phyloP scores from a whole-genome alignment of 1,140 invertebrate genomes.

The Macrobrachium rosenbergii region DNA sequence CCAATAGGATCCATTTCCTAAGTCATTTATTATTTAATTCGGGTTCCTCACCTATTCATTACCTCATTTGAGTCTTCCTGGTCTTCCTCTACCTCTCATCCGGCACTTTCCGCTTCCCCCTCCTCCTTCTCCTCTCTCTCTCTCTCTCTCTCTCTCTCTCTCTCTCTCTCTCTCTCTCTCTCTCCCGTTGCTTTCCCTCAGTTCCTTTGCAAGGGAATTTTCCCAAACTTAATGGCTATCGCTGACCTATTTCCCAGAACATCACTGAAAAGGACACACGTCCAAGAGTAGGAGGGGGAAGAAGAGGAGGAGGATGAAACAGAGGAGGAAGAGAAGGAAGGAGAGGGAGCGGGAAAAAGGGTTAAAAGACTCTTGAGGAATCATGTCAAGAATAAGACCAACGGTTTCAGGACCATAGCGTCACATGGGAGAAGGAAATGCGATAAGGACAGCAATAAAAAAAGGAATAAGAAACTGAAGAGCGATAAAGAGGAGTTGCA shows the following conservation, averaged over 20 bases:
- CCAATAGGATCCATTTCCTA: no score
- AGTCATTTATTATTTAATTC: no score
- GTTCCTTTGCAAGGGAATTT: background rate
- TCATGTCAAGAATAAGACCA: background rate
- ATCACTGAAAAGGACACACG: background rate
- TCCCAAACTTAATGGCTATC: background rate
- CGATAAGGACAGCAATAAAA: background rate
- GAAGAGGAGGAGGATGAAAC: no score
- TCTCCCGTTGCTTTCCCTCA: background rate
- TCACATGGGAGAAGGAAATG: background rate
- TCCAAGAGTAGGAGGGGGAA: background rate
- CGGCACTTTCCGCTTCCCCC: background rate
- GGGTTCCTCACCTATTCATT: background rate
- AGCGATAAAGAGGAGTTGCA: no score
- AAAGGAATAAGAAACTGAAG: background rate
- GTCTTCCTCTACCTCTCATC: background rate
- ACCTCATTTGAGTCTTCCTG: background rate
- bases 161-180: slow-evolving; percentile 1
- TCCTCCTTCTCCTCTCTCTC: background rate
- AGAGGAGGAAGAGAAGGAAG: background rate
- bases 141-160: background rate
- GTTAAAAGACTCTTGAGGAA: no score
- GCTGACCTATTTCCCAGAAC: background rate
- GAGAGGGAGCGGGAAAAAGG: background rate
- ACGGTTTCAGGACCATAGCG: background rate